A percentile compares a stretch with the other conserved stretches of the same genome.
Evolutionary conservation across 2,888 invertebrate genomes (phyloP).

Genomic region (Tuberolachnus salignus): DNA sequence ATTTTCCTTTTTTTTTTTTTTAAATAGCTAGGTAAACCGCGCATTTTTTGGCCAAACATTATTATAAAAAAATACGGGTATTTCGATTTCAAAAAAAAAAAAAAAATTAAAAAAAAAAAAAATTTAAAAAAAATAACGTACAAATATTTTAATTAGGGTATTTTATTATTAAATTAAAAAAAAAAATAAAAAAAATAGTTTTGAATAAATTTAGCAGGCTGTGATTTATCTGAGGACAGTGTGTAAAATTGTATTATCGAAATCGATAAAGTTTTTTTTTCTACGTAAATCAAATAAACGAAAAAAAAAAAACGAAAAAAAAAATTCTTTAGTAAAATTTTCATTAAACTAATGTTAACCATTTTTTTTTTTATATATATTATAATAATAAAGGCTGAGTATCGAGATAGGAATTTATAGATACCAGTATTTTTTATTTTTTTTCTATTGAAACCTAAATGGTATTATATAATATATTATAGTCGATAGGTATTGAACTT

Average conservation of each 20-base stretch:
- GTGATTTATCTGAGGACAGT: conserved; percentile 21
- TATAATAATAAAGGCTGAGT: no score
- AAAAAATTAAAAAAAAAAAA: background rate
- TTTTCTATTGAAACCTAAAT: no score
- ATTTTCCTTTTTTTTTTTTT: no score
- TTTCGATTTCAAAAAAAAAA: background rate
- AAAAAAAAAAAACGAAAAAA: background rate
- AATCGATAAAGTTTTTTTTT: conserved; percentile 7
- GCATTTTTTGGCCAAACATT: no score
- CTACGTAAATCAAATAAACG: background rate
- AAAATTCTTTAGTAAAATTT: no score
- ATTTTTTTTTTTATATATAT: no score
- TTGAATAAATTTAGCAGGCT: conserved; percentile 23
- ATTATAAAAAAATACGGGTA: background rate
- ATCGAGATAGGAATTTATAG: no score
- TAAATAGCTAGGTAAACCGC: no score
- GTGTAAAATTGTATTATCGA: conserved; percentile 1
- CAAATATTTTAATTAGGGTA: conserved; percentile 28
- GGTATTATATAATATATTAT: no score
- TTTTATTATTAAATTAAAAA: conserved; percentile 1
- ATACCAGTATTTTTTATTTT: no score
- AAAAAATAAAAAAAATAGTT: background rate
- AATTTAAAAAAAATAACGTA: conserved; percentile 12
- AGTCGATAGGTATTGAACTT: no score
- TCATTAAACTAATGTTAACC: no score